Conservation (phyloP, 2,888 invertebrate species). For the Drosophila suboccidentalis region DNA sequence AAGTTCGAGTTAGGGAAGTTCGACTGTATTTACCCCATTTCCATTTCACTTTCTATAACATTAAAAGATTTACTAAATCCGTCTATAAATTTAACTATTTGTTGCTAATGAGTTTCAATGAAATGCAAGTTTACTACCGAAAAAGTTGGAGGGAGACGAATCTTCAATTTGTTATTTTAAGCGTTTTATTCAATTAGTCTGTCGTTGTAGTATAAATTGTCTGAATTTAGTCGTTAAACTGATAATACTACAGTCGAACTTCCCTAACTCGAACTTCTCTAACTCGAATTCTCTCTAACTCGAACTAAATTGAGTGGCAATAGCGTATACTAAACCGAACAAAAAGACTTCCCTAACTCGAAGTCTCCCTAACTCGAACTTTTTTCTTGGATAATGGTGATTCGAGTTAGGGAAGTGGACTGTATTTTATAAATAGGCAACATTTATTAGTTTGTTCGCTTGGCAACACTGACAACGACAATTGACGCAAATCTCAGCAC, state of each 20-base stretch:
- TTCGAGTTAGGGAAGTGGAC: too few species aligned
- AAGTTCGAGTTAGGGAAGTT: too few species aligned
- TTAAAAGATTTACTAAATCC: neutral
- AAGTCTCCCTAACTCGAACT: too few species aligned
- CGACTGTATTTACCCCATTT: too few species aligned
- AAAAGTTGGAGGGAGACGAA: conserved; percentile 6
- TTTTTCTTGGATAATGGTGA: too few species aligned
- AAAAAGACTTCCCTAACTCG: too few species aligned
- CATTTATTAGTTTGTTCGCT: conserved; percentile 20
- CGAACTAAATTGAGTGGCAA: too few species aligned
- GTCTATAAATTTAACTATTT: too few species aligned
- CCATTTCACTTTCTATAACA: neutral
- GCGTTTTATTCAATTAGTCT: conserved; percentile 14
- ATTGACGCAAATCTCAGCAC: conserved; percentile 22
- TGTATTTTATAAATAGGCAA: conserved; percentile 26
- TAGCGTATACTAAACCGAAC: too few species aligned
- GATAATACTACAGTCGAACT: too few species aligned
- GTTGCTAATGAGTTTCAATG: conserved; percentile 3
- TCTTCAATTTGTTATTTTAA: conserved; percentile 12
- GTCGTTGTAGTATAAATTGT: neutral
- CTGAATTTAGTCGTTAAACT: conserved; percentile 5
- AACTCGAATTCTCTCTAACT: too few species aligned
- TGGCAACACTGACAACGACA: conserved; percentile 31
- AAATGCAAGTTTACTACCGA: neutral
- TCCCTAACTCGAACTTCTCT: too few species aligned